These are phyloP conservation scores for Polydrusus pterygomalis DNA, from an alignment of 2,888 invertebrate genomes.

Conservation along the genomic window DNA sequence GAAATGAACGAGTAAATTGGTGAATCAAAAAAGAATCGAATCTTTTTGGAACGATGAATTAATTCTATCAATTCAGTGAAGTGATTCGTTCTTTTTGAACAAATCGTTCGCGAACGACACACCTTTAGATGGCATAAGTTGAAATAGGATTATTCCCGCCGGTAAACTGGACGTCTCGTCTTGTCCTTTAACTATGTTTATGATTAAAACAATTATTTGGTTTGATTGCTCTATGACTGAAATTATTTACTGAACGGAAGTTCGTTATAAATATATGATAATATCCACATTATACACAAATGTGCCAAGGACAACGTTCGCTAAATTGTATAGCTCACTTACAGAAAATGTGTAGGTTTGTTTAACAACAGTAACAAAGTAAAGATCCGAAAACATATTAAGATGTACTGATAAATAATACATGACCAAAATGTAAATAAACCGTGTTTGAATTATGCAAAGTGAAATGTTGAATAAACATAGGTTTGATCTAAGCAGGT, in stretches of 20 bases:
- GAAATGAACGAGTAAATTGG: too few relatives aligned
- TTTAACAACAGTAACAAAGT: constrained; percentile 35
- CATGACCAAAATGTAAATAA: constrained; percentile 29
- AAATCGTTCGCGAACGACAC: too few relatives aligned
- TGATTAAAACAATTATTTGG: too few relatives aligned
- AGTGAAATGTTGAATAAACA: background rate
- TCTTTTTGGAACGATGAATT: too few relatives aligned
- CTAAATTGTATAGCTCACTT: constrained; percentile 15
- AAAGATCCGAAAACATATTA: constrained; percentile 14
- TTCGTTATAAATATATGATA: constrained; percentile 27
- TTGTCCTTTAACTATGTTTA: too few relatives aligned
- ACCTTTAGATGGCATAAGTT: too few relatives aligned
- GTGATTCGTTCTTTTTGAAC: too few relatives aligned
- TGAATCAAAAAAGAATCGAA: too few relatives aligned
- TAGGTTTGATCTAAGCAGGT: background rate
- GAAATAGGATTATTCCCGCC: too few relatives aligned
- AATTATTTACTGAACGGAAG: constrained; percentile 34
- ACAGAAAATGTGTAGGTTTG: constrained; percentile 32
- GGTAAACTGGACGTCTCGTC: too few relatives aligned
- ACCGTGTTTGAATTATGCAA: constrained; percentile 13
- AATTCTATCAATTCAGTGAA: too few relatives aligned
- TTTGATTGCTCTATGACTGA: background rate
- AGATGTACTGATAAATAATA: constrained; percentile 30
- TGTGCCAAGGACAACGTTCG: constrained; percentile 40
- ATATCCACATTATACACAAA: constrained; percentile 30